These are phyloP conservation scores for Sitodiplosis mosellana DNA, from an alignment of 1,140 invertebrate species.

Conservation along the genomic window DNA sequence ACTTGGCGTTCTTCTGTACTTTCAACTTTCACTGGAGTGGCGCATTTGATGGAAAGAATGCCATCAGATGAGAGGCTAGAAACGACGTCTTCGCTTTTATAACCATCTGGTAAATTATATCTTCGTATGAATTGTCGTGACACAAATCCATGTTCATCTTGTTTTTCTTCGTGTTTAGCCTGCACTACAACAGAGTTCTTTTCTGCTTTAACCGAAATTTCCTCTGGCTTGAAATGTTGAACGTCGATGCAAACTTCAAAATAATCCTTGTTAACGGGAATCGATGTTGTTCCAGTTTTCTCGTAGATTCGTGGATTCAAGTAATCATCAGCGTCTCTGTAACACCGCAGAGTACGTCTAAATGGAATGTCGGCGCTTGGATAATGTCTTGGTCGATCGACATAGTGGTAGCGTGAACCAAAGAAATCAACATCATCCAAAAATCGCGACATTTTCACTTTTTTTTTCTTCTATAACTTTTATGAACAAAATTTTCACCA, in stretches of 20 bases:
- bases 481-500: too few species aligned
- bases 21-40: constrained; percentile 33
- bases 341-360: not conserved
- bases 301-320: not conserved
- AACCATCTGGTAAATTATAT: constrained; percentile 32
- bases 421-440: not conserved
- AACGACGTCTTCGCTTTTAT: constrained; percentile 46
- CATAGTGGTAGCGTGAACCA: not conserved
- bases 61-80: constrained; percentile 57
- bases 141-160: constrained; percentile 53
- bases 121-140: constrained; percentile 55
- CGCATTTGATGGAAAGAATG: constrained; percentile 40
- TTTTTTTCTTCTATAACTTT: too few species aligned
- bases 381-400: not conserved
- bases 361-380: not conserved
- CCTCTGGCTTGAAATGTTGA: constrained; percentile 63
- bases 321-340: not conserved
- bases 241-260: constrained; percentile 59
- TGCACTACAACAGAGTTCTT: constrained; percentile 53
- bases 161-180: constrained; percentile 55
- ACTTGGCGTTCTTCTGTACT: constrained; percentile 14
- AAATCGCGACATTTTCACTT: too few species aligned
- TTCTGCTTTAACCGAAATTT: constrained; percentile 61
- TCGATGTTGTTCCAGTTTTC: constrained; percentile 21
- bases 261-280: constrained; percentile 46